These are phyloP conservation scores for Chaetodon trifascialis DNA, from an alignment of 2,113 vertebrate species.

Conservation along the genomic window DNA sequence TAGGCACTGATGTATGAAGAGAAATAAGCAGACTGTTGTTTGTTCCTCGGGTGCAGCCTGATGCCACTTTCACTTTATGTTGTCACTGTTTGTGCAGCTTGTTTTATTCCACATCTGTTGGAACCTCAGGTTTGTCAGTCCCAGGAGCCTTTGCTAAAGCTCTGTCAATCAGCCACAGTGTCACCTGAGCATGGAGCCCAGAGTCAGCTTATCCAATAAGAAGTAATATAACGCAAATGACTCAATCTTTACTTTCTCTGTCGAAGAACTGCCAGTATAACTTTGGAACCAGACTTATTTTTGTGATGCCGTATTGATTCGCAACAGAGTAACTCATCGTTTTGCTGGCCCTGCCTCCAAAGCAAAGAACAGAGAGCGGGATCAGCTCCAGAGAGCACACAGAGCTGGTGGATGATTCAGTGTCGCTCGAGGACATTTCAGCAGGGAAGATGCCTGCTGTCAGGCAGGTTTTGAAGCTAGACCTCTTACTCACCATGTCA, in stretches of 20 bases:
- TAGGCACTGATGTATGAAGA: neutral
- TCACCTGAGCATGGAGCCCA: neutral
- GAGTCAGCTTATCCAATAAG: neutral
- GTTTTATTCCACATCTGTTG: constrained; percentile 32
- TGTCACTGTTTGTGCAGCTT: neutral
- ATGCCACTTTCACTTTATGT: neutral
- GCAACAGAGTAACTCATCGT: neutral
- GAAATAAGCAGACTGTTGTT: neutral
- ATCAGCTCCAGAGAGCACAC: neutral
- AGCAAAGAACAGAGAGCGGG: constrained; percentile 18
- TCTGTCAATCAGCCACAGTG: constrained; percentile 3
- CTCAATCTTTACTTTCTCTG: neutral
- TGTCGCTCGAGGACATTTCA: constrained; percentile 42
- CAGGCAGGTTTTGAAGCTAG: constrained; percentile 25
- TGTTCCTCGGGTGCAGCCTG: constrained; percentile 10
- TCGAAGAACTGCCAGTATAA: constrained; percentile 2
- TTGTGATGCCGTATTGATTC: constrained; percentile 22
- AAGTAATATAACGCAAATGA: neutral
- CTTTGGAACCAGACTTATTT: constrained; percentile 33
- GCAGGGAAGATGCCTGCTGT: constrained; percentile 29
- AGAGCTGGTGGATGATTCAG: constrained; percentile 50
- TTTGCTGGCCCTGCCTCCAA: constrained; percentile 10
- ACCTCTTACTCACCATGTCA: constrained; percentile 28
- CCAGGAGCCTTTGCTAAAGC: neutral
- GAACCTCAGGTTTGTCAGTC: constrained; percentile 9